A percentile compares a stretch with the other conserved stretches of the same genome.
Conservation (phyloP, 2,888 invertebrate species). For the Oxyteleia sp. region DNA sequence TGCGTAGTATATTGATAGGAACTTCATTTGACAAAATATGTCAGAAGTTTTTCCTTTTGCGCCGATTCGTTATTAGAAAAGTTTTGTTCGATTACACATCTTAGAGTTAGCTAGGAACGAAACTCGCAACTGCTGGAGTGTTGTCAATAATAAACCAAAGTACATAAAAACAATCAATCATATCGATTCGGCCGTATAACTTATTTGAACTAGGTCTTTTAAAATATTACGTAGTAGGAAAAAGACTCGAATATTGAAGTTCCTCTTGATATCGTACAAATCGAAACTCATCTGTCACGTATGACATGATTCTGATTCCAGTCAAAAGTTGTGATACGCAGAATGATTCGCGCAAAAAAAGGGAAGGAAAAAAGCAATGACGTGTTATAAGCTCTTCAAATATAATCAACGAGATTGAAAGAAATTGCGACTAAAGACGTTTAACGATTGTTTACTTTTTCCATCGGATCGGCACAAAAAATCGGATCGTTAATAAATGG, state of each 20-base stretch:
- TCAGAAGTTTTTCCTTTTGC: constrained; percentile 54
- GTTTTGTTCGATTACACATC: constrained; percentile 65
- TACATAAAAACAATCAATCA: constrained; percentile 67
- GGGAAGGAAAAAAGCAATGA: constrained; percentile 15
- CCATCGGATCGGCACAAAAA: too few species aligned
- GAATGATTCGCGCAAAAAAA: constrained; percentile 49
- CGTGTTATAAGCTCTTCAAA: constrained; percentile 26
- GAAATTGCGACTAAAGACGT: too few species aligned
- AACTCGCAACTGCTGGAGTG: constrained; percentile 37
- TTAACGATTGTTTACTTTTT: too few species aligned
- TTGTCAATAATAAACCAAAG: constrained; percentile 64
- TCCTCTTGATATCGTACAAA: constrained; percentile 50
- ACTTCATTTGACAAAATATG: constrained; percentile 66
- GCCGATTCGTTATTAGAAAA: constrained; percentile 66
- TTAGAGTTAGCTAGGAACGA: constrained; percentile 40
- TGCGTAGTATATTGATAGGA: constrained; percentile 45
- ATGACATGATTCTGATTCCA: constrained; percentile 58
- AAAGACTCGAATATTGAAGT: constrained; percentile 53
- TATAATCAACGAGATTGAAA: constrained; percentile 14
- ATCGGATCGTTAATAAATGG: too few species aligned
- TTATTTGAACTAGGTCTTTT: constrained; percentile 55
- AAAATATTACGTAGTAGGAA: constrained; percentile 45
- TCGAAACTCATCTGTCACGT: constrained; percentile 64
- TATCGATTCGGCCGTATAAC: constrained; percentile 43
- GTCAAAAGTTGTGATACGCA: constrained; percentile 49